Base-by-base conservation (phyloP, 1,140 invertebrate genomes). In the Pristionchus pacificus region DNA sequence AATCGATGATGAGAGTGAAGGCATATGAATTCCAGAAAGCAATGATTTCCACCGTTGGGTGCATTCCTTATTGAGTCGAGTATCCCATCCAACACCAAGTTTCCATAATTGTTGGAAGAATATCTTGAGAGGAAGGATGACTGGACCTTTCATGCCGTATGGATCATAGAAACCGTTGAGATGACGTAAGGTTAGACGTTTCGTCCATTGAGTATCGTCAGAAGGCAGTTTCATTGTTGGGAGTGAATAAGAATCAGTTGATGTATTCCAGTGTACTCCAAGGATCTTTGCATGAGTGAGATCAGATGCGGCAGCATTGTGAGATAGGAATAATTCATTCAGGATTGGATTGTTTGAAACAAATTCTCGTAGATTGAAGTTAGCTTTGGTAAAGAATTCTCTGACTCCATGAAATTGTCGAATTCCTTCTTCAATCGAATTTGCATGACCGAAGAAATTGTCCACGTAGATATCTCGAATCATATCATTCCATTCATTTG, bases 231-330 rank as follows among this genome's bases (percentile, higher is more conserved):
- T 62, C 6, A 14, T 28, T 57, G 31, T 10, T 6, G 64, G 31
- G 14, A 65, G 25, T 55, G 14, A 28, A 14, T 57, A 24, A 24
- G 6, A 57, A 29, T 65, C 64, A 19, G 6, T 30, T 24, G 14
- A 30, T 57, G 64, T 65, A 24, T 65, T 24, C 64, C 64, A 65
- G 27, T 24, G 32, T 13, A 65, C 19, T 6, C 64, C 64, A 57
- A 65, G 55, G 38, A 65, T 6, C 32, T 65, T 65, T 6, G 38
- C 38, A 19, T 49, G 38, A 19, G 27, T 55, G 15, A 15, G 15
- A 15, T n/a, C 27, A 15, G 15, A 15, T 6, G 24, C 31, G n/a
- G 27, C n/a, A n/a, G n/a, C n/a, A n/a, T n/a, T n/a, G n/a, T n/a
- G n/a, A n/a, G n/a, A n/a, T n/a, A n/a, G n/a, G n/a, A n/a, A n/a